Evolutionary conservation across 2,113 vertebrate genomes (phyloP).

Genomic region (Tenrec ecaudatus): DNA sequence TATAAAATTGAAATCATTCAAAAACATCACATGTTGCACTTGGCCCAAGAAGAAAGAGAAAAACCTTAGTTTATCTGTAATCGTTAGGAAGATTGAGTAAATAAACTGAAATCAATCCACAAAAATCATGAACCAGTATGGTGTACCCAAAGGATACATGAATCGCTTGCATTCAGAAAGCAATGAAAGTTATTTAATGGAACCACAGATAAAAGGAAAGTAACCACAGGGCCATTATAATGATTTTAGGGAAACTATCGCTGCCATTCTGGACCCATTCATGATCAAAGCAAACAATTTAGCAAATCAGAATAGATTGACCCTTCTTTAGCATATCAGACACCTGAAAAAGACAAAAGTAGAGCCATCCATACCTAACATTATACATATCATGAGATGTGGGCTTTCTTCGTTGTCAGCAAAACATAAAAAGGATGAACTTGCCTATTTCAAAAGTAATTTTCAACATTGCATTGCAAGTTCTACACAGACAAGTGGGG

Average conservation of each 20-base stretch:
- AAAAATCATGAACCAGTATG: no score
- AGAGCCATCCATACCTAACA: background rate
- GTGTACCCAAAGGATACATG: no score
- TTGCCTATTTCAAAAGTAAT: background rate
- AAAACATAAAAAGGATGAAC: background rate
- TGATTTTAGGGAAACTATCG: slow-evolving; percentile 57
- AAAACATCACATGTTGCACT: no score
- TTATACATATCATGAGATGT: background rate
- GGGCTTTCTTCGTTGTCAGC: background rate
- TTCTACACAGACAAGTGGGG: background rate
- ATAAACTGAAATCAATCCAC: no score
- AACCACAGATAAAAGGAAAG: no score
- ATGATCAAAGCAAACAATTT: slow-evolving; percentile 13
- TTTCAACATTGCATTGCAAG: background rate
- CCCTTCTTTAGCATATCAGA: background rate
- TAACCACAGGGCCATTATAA: no score
- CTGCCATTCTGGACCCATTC: slow-evolving; percentile 23
- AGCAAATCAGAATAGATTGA: background rate
- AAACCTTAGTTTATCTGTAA: no score
- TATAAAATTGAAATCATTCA: no score
- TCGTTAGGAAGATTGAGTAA: no score
- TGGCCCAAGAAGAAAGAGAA: no score
- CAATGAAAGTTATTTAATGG: no score
- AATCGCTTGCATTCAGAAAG: no score
- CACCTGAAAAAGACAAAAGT: background rate